Percentiles rank a stretch among this genome's conserved stretches.
phyloP scores from a whole-genome alignment of 2,113 vertebrate species.

The Periophthalmodon schlosseri region DNA sequence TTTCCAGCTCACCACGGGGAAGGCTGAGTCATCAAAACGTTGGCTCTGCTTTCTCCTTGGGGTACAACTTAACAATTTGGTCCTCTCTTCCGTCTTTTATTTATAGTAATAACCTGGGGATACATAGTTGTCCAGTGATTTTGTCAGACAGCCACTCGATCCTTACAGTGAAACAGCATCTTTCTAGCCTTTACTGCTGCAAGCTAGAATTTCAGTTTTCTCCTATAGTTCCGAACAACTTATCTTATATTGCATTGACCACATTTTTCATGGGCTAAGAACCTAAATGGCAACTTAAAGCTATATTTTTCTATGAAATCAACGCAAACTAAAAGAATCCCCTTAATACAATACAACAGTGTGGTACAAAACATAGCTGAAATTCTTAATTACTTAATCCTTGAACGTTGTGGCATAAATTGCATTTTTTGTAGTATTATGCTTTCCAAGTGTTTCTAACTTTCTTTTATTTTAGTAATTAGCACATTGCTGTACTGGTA shows the following conservation, averaged over 20 bases:
- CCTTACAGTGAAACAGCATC: constrained; percentile 49
- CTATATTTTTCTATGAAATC: too few species aligned
- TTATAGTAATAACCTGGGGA: constrained; percentile 50
- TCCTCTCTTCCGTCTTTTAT: constrained; percentile 43
- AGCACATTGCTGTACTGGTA: neutral
- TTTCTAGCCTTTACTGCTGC: constrained; percentile 23
- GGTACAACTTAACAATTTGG: constrained; percentile 41
- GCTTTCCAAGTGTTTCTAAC: neutral
- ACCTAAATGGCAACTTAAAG: too few species aligned
- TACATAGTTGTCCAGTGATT: constrained; percentile 31
- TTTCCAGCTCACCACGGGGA: constrained; percentile 27
- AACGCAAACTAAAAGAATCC: too few species aligned
- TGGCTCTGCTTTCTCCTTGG: constrained; percentile 37
- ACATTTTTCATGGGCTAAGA: neutral
- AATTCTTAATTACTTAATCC: neutral
- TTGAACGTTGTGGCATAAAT: neutral
- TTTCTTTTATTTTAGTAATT: neutral
- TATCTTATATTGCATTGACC: neutral
- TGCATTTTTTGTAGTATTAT: neutral
- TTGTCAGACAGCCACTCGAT: constrained; percentile 38
- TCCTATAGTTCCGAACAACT: constrained; percentile 3
- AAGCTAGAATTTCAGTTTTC: constrained; percentile 58
- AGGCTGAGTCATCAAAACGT: constrained; percentile 49
- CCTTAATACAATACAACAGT: too few species aligned
- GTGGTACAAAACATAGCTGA: neutral